phyloP scores from a whole-genome alignment of 1,140 invertebrate species.

The Zaprionus africanus region DNA sequence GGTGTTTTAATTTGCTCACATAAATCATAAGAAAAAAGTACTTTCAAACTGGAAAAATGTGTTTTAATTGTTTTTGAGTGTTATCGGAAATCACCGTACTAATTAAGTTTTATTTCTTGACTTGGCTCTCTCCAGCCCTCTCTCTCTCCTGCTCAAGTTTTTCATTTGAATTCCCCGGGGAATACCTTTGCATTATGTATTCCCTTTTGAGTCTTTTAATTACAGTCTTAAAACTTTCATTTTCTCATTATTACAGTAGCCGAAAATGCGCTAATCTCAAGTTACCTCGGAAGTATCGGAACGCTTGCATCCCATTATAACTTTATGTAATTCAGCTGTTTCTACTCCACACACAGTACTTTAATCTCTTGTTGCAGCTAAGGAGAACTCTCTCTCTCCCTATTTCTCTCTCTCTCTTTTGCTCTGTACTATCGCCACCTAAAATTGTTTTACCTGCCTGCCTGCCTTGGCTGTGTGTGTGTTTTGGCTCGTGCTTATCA shows the following conservation, averaged over 20 bases:
- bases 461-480: constrained; percentile 16
- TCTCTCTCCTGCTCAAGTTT: background rate
- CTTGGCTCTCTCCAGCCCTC: too few relatives aligned
- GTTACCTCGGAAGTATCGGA: background rate
- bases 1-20: too few relatives aligned
- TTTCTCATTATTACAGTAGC: background rate
- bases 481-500: constrained; percentile 61
- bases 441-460: background rate
- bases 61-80: too few relatives aligned
- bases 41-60: too few relatives aligned
- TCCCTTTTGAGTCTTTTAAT: background rate
- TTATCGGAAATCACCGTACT: background rate
- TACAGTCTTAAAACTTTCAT: background rate
- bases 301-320: background rate
- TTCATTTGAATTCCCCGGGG: too few relatives aligned
- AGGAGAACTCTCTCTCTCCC: background rate
- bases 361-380: background rate
- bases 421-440: background rate
- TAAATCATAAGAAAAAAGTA: too few relatives aligned
- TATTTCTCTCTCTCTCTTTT: background rate
- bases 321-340: constrained; percentile 2
- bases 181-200: background rate
- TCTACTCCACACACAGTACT: background rate
- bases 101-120: background rate
- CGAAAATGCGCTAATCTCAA: background rate